These are phyloP conservation scores for Scaptomyza montana DNA, from an alignment of 1,140 invertebrate genomes.

Conservation along the genomic window DNA sequence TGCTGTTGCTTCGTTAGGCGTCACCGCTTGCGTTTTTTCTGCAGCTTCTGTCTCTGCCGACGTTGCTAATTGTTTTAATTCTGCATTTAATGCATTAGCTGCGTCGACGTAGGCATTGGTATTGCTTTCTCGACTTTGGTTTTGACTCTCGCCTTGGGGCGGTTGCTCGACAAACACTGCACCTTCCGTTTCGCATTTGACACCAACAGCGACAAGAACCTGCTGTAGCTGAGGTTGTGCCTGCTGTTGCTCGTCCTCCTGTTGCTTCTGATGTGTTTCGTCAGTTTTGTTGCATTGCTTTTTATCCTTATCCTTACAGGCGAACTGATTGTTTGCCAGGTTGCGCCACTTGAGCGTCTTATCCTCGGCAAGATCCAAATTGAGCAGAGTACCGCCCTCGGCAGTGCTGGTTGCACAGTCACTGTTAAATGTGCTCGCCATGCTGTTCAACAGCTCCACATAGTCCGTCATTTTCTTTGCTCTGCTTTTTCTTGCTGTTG, in stretches of 20 bases:
- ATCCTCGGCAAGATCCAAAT: conserved; percentile 77
- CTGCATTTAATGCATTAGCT: conserved; percentile 1
- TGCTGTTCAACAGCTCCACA: conserved; percentile 74
- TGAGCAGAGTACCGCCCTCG: conserved; percentile 69
- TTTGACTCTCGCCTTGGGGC: conserved; percentile 41
- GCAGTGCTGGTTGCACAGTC: conserved; percentile 75
- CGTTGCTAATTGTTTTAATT: conserved; percentile 8
- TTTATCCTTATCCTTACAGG: conserved; percentile 80
- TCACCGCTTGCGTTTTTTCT: conserved; percentile 1
- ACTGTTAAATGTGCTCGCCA: conserved; percentile 75
- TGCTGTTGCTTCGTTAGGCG: conserved; percentile 20
- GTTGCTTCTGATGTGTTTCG: conserved; percentile 26
- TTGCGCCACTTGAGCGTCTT: conserved; percentile 83
- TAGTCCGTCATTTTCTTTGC: conserved; percentile 66
- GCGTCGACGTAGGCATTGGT: not conserved
- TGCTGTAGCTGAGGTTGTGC: not conserved
- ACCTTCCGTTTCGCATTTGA: conserved; percentile 54
- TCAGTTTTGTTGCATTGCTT: conserved; percentile 39
- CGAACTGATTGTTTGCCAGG: conserved; percentile 80
- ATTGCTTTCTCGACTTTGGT: conserved; percentile 34
- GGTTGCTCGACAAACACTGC: conserved; percentile 11
- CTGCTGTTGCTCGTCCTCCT: not conserved
- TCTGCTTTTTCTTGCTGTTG: not conserved
- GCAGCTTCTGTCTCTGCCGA: not conserved
- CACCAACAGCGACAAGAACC: conserved; percentile 44